These are phyloP conservation scores for Acanthisitta chloris DNA, from an alignment of 2,113 vertebrate species.

Conservation along the genomic window DNA sequence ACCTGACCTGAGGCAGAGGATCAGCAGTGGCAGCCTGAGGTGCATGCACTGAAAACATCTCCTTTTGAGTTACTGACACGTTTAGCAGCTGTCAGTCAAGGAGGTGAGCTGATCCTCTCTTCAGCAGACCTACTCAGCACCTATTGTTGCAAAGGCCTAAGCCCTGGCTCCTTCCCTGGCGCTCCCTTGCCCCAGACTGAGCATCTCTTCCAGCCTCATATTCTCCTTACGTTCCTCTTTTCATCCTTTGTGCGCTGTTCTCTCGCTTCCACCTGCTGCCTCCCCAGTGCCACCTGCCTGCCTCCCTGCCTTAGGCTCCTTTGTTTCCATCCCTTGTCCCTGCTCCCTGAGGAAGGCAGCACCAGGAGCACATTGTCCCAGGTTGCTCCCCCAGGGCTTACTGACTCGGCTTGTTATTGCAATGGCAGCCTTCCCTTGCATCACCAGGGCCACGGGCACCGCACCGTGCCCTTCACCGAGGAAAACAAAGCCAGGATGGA, in stretches of 20 bases:
- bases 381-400: neutral
- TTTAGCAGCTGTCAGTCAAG: slow-evolving; percentile 43
- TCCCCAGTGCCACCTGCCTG: neutral
- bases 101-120: slow-evolving; percentile 12
- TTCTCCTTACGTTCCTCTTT: neutral
- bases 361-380: neutral
- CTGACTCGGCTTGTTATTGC: neutral
- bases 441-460: neutral
- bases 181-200: neutral
- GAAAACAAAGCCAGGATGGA: neutral
- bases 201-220: neutral
- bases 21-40: slow-evolving; percentile 34
- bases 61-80: slow-evolving; percentile 15
- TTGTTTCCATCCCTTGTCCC: neutral
- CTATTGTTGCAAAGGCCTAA: slow-evolving; percentile 6
- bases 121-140: neutral
- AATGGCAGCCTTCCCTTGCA: neutral
- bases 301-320: neutral
- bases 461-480: accelerated
- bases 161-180: neutral
- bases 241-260: neutral
- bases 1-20: neutral
- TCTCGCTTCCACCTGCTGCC: neutral
- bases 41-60: neutral
- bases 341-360: neutral